phyloP scores from a whole-genome alignment of 2,888 invertebrate genomes.

The Morpho deidamia region DNA sequence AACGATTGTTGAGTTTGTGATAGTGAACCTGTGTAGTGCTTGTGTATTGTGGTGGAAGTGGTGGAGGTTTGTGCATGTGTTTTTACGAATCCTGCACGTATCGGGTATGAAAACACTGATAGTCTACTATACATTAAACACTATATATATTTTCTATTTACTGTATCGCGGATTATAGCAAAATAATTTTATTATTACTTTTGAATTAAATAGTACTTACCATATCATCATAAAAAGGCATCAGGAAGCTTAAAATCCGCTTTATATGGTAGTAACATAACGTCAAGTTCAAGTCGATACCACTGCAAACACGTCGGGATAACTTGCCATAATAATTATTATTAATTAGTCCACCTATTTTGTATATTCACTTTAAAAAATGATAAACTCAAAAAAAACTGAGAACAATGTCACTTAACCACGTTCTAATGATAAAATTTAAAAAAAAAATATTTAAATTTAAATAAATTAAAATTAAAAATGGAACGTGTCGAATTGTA shows the following conservation, averaged over 20 bases:
- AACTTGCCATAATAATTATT: conserved; percentile 33
- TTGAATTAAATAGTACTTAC: too few relatives aligned
- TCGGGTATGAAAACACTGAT: too few relatives aligned
- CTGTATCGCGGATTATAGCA: too few relatives aligned
- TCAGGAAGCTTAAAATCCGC: conserved; percentile 55
- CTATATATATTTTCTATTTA: too few relatives aligned
- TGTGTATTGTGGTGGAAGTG: too few relatives aligned
- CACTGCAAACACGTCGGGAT: conserved; percentile 42
- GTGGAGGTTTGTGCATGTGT: too few relatives aligned
- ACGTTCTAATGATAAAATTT: not conserved
- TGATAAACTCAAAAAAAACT: conserved; percentile 15
- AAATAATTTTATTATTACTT: too few relatives aligned
- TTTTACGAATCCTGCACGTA: too few relatives aligned
- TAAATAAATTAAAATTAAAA: conserved; percentile 2
- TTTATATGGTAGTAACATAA: conserved; percentile 60
- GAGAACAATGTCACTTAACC: not conserved
- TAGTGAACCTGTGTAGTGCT: too few relatives aligned
- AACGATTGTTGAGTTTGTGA: too few relatives aligned
- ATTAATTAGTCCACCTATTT: conserved; percentile 49
- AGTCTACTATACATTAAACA: too few relatives aligned
- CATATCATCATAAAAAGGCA: conserved; percentile 71
- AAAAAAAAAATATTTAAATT: not conserved
- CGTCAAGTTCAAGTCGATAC: conserved; percentile 56
- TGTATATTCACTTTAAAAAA: conserved; percentile 43
- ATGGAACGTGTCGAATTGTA: conserved; percentile 6